These are phyloP conservation scores for Galeruca laticollis DNA, from an alignment of 2,888 invertebrate genomes.

Conservation along the genomic window DNA sequence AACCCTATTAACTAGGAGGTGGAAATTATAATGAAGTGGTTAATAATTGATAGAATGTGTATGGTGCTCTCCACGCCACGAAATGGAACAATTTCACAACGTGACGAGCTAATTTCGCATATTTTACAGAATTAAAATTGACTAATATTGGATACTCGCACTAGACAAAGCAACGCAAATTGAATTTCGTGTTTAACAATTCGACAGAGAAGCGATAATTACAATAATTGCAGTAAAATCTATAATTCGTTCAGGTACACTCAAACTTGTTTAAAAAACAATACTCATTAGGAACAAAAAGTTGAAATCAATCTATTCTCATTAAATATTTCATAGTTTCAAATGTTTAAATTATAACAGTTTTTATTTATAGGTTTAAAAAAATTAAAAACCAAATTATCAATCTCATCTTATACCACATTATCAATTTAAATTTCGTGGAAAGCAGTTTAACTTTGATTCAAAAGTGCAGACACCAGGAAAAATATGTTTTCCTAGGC, in stretches of 20 bases:
- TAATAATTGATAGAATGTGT: conserved; percentile 61
- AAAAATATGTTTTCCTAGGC: too few species aligned
- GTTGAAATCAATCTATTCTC: too few species aligned
- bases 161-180: conserved; percentile 16
- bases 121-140: conserved; percentile 34
- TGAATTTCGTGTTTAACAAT: conserved; percentile 26
- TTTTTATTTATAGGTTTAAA: too few species aligned
- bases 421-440: too few species aligned
- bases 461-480: too few species aligned
- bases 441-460: too few species aligned
- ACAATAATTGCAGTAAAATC: not conserved
- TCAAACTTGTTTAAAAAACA: too few species aligned
- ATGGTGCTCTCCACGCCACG: conserved; percentile 35
- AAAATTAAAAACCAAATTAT: too few species aligned
- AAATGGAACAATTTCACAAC: conserved; percentile 36
- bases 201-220: not conserved
- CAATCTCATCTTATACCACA: too few species aligned
- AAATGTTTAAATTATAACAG: too few species aligned
- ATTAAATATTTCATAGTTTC: too few species aligned
- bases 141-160: conserved; percentile 35
- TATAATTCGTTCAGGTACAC: not conserved
- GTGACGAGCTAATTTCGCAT: conserved; percentile 36
- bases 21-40: conserved; percentile 66
- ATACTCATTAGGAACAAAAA: too few species aligned
- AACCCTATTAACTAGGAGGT: conserved; percentile 64